Evolutionary conservation across 2,888 invertebrate genomes (phyloP), one percentile per base, ranked within the genome.

Genomic region (Busseola fusca): DNA sequence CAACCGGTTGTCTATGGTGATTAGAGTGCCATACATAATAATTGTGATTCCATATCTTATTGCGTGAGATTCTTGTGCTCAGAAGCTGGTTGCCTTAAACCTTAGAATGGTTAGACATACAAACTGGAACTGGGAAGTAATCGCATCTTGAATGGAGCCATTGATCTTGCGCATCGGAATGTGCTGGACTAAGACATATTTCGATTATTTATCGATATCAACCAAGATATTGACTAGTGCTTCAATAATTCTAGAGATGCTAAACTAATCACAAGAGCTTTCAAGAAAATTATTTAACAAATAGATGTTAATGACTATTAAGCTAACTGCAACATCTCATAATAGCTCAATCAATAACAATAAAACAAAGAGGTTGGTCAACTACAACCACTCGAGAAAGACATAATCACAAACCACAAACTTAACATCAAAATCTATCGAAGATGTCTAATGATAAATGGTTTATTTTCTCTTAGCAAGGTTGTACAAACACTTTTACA

Each of bases 21-120:
- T 72, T 63, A 66, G 34, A 66, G 10, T 12, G 12, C 30, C 27
- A 42, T 65, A 34, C 30, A 79, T 69, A 73, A 78, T 69, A 45
- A 67, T 50, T 50, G 81, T 57, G 27, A 73, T 67, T 64, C 52
- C 40, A 45, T 40, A 57, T 45, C 25, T 66, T 72, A 64, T 50
- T 66, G 59, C 56, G 9, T 10, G 34, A 56, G 2, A 12, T n/a
- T 57, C 52, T 60, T 30, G 27, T 25, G 21, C 3, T 64, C 0
- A 40, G 27, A 48, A n/a, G 30, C 59, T 57, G 25, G 72, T 72
- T 67, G 60, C 37, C 10, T 7, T 57, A 52, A 57, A 40, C 25
- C 37, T 65, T 16, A n/a, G 21, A 60, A 64, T 48, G 27, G 30
- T 30, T 27, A 62, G 45, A 68, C 42, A 40, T n/a, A 27, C 42